phyloP scores from a whole-genome alignment of 2,888 invertebrate genomes.

The Drosophila vallismaia region DNA sequence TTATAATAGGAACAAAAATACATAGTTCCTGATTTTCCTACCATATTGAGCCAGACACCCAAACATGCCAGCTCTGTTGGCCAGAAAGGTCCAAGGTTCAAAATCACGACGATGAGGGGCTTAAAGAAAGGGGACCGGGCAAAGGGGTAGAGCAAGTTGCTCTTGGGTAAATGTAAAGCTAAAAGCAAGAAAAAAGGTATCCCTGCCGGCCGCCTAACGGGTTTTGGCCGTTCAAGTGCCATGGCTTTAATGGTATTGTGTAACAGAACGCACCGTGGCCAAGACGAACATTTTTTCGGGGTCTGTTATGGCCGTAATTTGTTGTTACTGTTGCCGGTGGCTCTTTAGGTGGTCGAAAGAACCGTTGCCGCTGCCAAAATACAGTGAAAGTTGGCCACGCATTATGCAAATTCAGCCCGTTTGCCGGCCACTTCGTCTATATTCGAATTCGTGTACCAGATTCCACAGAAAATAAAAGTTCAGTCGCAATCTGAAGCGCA shows the following conservation, averaged over 20 bases:
- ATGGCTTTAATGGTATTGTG: slow-evolving; percentile 70
- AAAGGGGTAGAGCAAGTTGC: slow-evolving; percentile 65
- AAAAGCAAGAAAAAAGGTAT: slow-evolving; percentile 37
- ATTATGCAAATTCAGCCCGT: slow-evolving; percentile 68
- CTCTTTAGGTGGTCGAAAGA: slow-evolving; percentile 57
- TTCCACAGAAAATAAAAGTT: slow-evolving; percentile 62
- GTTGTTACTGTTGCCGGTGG: slow-evolving; percentile 15
- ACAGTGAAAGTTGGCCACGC: slow-evolving; percentile 69
- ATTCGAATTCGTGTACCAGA: slow-evolving; percentile 36
- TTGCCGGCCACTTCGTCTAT: slow-evolving; percentile 10
- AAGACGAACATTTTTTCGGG: slow-evolving; percentile 48
- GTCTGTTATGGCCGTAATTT: slow-evolving; percentile 62
- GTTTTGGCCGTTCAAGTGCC: slow-evolving; percentile 69
- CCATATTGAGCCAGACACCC: not conserved
- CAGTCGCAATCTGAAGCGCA: slow-evolving; percentile 51
- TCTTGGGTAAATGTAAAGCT: slow-evolving; percentile 30
- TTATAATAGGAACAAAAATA: no score
- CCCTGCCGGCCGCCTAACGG: slow-evolving; percentile 67
- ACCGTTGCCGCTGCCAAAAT: slow-evolving; percentile 75
- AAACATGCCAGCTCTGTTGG: not conserved
- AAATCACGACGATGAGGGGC: slow-evolving; percentile 10
- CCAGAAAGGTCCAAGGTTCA: slow-evolving; percentile 48
- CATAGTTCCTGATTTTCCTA: no score
- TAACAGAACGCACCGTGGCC: slow-evolving; percentile 76
- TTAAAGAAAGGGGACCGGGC: slow-evolving; percentile 2